Evolutionary conservation across 2,113 vertebrate species (phyloP), one percentile per base, ranked within the genome.

Genomic region (Oplegnathus fasciatus): DNA sequence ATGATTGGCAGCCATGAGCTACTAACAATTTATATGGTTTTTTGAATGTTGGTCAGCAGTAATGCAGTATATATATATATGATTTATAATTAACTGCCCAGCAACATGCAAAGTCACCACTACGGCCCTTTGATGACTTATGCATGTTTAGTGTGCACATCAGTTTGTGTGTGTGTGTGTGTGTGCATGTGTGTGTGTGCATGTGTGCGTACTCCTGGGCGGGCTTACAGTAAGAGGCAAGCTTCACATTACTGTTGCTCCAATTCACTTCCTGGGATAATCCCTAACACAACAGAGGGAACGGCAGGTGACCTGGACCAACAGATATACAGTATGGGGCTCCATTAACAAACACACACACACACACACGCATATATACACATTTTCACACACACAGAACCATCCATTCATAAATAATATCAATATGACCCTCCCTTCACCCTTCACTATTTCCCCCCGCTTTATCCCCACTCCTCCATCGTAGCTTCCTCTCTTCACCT

Each of bases 221-320:
- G 30, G 86, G 73, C 70, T 80, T 91, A 89, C 82, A 88, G 87
- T 91, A 89, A 89, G 86, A 93, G 88, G 84, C 89, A 84, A 80
- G 78, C 92, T 92, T 84, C 86, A 90, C 80, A 93, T 95, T 94
- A 92, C 44, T 91, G 89, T 93, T 91, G 92, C 94, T 94, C 85
- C 93, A 94, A 40, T 94, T 93, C 92, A 94, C 94, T 95, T 95
- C 94, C 94, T 94, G 92, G 86, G 93, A 94, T 95, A 93, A 95
- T 95, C 94, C 94, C 91, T 92, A 86, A 82, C 88, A 81, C 94
- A 89, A 88, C 93, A 93, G 93, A 90, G 93, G 86, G 92, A 93
- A 71, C 92, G 75, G 87, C 91, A 92, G 92, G 93, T 89, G 91
- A 94, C 91, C 90, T 93, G 94, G 90, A 93, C 91, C 80, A 74